Evolutionary conservation across 2,797 vertebrate species (phyloP), one percentile per base, ranked within the genome.

Genomic region (Propithecus deckenii): DNA sequence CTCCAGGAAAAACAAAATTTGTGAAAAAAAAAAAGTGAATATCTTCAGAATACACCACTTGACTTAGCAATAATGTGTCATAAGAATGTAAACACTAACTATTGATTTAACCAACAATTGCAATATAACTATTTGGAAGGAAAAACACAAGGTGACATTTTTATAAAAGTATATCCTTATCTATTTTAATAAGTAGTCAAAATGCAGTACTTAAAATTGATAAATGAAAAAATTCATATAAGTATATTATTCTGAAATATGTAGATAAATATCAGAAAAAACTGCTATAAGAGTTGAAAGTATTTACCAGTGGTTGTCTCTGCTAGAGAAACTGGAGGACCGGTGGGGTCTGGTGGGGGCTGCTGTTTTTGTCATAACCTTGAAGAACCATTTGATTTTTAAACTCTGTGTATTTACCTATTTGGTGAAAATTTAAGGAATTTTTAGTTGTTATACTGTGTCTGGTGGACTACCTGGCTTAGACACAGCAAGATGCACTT

Each of bases 311-410:
- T 0, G 0, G 1, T 67, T 57, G 35, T 35, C 30, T 46, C 65
- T 65, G 46, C 30, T 9, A 94, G 48, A 81, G 46, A 78, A 83
- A 71, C 9, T 5, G 38, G n/a, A n/a, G n/a, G 22, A 71, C 5
- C 0, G 15, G 3, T 69, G 7, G 13, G 5, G 4, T 35, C 22
- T 43, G 10, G 22, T 67, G 55, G 7, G 14, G 18, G 23, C 32
- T n/a, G 1, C 25, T 75, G 5, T 22, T 50, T 80, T 86, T 43
- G 18, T 78, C 52, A 59, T 52, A 90, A 84, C 46, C 23, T 93
- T 92, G n/a, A 90, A 78, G 48, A 7, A 83, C 65, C 7, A 50
- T 84, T 87, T 95, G 41, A 72, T 90, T 79, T 93, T 90, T 81
- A 67, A 91, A 87, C 7, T 86, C 38, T 59, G 5, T 17, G 15